Conservation (phyloP, 2,888 invertebrate genomes). For the Lycia hirtaria region DNA sequence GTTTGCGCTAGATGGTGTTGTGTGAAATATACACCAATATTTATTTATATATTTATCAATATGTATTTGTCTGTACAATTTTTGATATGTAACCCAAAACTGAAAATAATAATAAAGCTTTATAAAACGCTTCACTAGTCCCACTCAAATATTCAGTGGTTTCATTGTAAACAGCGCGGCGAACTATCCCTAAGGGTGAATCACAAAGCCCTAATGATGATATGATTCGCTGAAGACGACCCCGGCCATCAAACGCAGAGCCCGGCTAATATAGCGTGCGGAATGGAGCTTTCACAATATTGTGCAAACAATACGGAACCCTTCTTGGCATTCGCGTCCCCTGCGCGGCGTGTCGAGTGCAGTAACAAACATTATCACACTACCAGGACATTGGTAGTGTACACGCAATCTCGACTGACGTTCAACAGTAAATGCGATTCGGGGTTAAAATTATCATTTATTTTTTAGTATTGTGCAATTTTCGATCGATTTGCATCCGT, state of each 20-base stretch:
- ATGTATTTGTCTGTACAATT: background rate
- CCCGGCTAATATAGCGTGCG: constrained; percentile 80
- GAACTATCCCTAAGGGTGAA: constrained; percentile 47
- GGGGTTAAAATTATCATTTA: too few species aligned
- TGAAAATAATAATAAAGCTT: constrained; percentile 23
- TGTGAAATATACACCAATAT: too few species aligned
- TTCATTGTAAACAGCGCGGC: constrained; percentile 50
- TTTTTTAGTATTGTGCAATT: too few species aligned
- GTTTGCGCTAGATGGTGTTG: too few species aligned
- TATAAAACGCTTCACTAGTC: constrained; percentile 25
- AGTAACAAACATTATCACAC: constrained; percentile 46
- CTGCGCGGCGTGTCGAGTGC: constrained; percentile 64
- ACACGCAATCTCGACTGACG: background rate
- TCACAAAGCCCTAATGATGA: constrained; percentile 77
- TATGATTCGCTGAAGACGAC: constrained; percentile 78
- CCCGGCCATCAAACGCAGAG: constrained; percentile 79
- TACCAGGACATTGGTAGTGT: background rate
- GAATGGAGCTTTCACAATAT: constrained; percentile 85
- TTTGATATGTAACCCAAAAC: background rate
- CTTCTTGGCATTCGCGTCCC: constrained; percentile 64
- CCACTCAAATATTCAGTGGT: constrained; percentile 51
- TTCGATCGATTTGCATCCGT: too few species aligned
- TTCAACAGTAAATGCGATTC: too few species aligned
- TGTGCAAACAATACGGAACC: constrained; percentile 82
- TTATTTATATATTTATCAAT: too few species aligned